Percentiles rank a stretch among this genome's conserved stretches.
phyloP scores from a whole-genome alignment of 2,797 vertebrate genomes.

The Pogoniulus pusillus region DNA sequence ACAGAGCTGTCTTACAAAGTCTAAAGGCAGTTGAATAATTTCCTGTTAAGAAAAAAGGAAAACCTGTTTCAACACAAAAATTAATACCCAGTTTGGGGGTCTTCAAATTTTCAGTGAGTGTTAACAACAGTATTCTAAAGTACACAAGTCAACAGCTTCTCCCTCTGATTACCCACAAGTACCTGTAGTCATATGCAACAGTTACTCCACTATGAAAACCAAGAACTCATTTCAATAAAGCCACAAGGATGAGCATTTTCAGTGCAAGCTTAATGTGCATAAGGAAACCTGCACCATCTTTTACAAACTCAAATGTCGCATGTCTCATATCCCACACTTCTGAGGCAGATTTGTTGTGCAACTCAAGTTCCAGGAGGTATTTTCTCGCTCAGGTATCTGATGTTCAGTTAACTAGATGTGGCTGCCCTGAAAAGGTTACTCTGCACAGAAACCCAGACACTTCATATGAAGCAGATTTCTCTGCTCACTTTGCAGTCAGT shows the following conservation, averaged over 20 bases:
- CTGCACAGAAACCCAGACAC: neutral
- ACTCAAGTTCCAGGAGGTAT: neutral
- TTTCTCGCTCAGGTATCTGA: neutral
- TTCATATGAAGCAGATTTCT: neutral
- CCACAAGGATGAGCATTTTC: neutral
- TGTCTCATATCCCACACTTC: neutral
- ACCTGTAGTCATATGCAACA: neutral
- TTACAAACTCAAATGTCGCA: neutral
- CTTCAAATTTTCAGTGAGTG: neutral
- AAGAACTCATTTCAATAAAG: neutral
- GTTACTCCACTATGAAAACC: neutral
- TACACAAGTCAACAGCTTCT: neutral
- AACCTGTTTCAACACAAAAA: neutral
- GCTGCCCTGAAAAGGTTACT: neutral
- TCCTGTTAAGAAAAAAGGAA: slow-evolving; percentile 77
- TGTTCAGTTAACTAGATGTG: neutral
- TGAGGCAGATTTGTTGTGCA: neutral
- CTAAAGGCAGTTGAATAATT: slow-evolving; percentile 92
- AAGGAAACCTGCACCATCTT: neutral
- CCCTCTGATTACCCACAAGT: neutral
- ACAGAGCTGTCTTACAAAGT: slow-evolving; percentile 93
- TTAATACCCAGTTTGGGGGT: neutral
- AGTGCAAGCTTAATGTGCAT: neutral
- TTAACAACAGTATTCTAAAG: neutral
- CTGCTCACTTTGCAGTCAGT: neutral